A percentile compares a stretch with the other conserved stretches of the same genome.
Conservation (phyloP, 1,140 invertebrate species). For the Tetramorium simillimum region DNA sequence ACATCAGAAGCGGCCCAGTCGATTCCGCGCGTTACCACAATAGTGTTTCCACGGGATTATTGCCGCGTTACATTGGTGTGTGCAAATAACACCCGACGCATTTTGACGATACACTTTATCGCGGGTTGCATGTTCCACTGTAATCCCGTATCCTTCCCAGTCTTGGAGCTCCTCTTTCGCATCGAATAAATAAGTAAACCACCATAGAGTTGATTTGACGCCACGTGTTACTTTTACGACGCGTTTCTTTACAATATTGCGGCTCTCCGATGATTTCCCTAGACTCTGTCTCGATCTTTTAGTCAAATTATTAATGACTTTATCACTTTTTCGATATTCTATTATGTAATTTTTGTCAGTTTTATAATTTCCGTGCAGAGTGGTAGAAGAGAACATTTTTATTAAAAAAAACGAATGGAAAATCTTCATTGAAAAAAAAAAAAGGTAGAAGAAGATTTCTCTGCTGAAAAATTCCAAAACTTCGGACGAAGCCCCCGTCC, state of each 20-base stretch:
- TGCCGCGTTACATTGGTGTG: slow-evolving; percentile 44
- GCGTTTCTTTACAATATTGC: background rate
- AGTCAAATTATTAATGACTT: slow-evolving; percentile 11
- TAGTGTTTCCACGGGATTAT: slow-evolving; percentile 60
- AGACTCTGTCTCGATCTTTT: background rate
- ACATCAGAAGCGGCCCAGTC: slow-evolving; percentile 59
- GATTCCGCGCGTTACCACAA: slow-evolving; percentile 60
- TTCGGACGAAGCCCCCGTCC: slow-evolving; percentile 31
- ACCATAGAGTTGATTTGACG: slow-evolving; percentile 36
- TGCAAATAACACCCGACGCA: slow-evolving; percentile 51
- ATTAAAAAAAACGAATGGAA: background rate
- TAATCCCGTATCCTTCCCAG: slow-evolving; percentile 10
- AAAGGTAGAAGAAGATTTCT: background rate
- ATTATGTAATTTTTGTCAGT: background rate
- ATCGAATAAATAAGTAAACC: slow-evolving; percentile 43
- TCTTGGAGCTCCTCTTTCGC: slow-evolving; percentile 11
- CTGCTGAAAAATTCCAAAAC: slow-evolving; percentile 60
- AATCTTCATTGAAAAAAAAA: background rate
- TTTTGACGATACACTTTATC: slow-evolving; percentile 60
- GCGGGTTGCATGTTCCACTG: slow-evolving; percentile 1
- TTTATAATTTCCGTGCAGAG: background rate
- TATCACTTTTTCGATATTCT: background rate
- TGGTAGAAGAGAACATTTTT: background rate
- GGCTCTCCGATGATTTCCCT: slow-evolving; percentile 5
- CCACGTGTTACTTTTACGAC: background rate